Base-by-base conservation (phyloP, 2,113 vertebrate species). In the Corythaixoides concolor region DNA sequence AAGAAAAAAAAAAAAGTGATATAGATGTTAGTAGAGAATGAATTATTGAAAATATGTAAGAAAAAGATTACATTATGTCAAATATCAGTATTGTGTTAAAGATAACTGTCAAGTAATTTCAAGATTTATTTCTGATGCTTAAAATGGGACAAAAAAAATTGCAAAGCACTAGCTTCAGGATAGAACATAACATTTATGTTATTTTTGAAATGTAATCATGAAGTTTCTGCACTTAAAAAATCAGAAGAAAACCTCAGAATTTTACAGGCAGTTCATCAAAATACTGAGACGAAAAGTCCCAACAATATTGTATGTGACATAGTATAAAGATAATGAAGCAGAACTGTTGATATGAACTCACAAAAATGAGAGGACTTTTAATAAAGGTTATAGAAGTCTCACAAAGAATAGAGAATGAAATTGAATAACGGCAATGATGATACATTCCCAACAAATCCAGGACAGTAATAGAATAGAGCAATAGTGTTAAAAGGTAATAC, bases 401-500 rank as follows among this genome's bases (percentile, higher is more conserved):
- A 37, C 28, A 75, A 93, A 64, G 15, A 62, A 78, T 32, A 63
- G 16, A 73, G 39, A 95, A 19, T 80, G 23, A 89, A 43, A n/a
- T 43, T 75, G 32, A 87, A 93, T 77, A 88, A 75, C 11, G 28
- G 5, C 73, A 85, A 70, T 63, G 30, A 82, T 76, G 26, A 39
- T 50, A 93, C 1, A n/a, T 77, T 84, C 19, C 4, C 41, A 67
- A 62, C 33, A 47, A 91, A 76, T 37, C 30, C 11, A 81, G 27
- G 53, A 60, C 28, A 64, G 17, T 63, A 82, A 76, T 17, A 10
- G 3, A 85, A 50, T 75, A 92, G 82, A 95, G 27, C 8, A 73
- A 19, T 95, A 33, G 17, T 50, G 93, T 90, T 96, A 93, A 90
- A 88, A 90, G 50, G 26, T 77, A 95, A 80, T 13, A 66, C 12